Evolutionary conservation across 2,888 invertebrate genomes (phyloP).

Genomic region (Pristionchus entomophagus): DNA sequence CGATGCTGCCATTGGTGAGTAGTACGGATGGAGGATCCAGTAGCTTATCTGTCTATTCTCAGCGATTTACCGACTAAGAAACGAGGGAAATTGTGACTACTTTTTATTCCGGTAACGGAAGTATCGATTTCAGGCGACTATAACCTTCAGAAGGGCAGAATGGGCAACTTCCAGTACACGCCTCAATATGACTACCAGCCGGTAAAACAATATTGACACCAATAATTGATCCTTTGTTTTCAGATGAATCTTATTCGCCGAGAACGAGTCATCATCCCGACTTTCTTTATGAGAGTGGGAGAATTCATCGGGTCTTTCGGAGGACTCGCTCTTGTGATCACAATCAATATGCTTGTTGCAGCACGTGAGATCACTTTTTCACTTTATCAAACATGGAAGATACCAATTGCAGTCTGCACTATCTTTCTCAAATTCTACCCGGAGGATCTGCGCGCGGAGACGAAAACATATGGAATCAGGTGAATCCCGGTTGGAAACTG

Average conservation of each 20-base stretch:
- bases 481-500: not conserved
- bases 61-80: too few relatives aligned
- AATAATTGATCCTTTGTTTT: not conserved
- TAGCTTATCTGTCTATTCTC: too few relatives aligned
- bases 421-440: not conserved
- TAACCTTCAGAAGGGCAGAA: conserved; percentile 10
- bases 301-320: not conserved
- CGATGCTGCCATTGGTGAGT: not conserved
- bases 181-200: not conserved
- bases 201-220: not conserved
- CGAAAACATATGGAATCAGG: not conserved
- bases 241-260: not conserved
- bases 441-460: not conserved
- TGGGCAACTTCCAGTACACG: not conserved
- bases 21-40: too few relatives aligned
- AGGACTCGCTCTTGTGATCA: not conserved
- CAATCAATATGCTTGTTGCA: not conserved
- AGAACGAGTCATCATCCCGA: not conserved
- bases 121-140: not conserved
- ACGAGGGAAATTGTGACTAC: too few relatives aligned
- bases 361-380: not conserved
- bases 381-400: not conserved
- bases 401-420: not conserved
- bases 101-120: too few relatives aligned
- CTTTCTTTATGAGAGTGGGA: not conserved